Evolutionary conservation across 2,888 invertebrate genomes (phyloP).

Genomic region (Thera obeliscata): DNA sequence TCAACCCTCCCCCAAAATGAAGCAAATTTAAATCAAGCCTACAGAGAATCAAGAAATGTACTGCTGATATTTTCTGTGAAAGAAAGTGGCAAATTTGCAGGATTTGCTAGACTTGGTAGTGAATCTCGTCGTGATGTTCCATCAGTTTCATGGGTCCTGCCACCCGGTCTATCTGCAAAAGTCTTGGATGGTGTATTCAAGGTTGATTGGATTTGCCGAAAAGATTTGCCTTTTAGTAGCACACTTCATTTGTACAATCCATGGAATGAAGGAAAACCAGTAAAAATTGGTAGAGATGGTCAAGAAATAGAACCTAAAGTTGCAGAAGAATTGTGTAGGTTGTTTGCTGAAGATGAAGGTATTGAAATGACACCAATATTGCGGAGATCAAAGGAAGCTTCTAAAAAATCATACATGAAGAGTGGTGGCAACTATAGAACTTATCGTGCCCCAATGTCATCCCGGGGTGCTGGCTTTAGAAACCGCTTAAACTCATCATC

Average conservation of each 20-base stretch:
- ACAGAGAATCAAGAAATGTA: constrained; percentile 96
- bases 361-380: constrained; percentile 95
- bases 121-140: constrained; percentile 96
- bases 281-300: constrained; percentile 99
- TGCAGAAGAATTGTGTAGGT: constrained; percentile 95
- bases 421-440: constrained; percentile 79
- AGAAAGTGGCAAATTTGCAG: constrained; percentile 98
- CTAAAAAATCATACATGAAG: constrained; percentile 86
- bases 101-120: constrained; percentile 95
- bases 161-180: constrained; percentile 95
- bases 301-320: constrained; percentile 98
- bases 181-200: constrained; percentile 98
- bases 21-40: constrained; percentile 97
- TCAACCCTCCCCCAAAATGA: constrained; percentile 99
- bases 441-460: constrained; percentile 76
- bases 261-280: constrained; percentile 99
- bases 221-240: constrained; percentile 95
- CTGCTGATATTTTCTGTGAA: constrained; percentile 98
- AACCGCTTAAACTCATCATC: constrained; percentile 80
- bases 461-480: constrained; percentile 77
- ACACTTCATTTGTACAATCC: constrained; percentile 97
- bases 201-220: constrained; percentile 98
- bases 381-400: constrained; percentile 93
- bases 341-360: constrained; percentile 96
- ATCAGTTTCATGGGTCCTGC: constrained; percentile 96